These are phyloP conservation scores for Odontothrips loti DNA, from an alignment of 2,888 invertebrate genomes.

Conservation along the genomic window DNA sequence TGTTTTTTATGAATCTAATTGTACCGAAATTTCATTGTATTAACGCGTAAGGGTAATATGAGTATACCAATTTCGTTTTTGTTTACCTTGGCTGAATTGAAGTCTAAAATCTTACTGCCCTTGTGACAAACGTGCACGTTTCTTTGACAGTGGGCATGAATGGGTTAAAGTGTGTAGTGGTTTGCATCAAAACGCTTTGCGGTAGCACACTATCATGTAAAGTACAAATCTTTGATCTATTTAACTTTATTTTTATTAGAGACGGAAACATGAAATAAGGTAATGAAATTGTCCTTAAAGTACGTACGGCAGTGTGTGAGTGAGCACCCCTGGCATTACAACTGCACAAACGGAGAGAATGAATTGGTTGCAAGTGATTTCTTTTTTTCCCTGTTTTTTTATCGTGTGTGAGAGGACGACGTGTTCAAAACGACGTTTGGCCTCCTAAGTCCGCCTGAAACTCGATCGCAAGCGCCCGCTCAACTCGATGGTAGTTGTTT, in stretches of 20 bases:
- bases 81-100: conserved; percentile 1
- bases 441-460: too few species aligned
- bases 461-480: too few species aligned
- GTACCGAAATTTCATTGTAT: conserved; percentile 18
- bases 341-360: too few species aligned
- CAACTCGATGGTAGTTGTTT: too few species aligned
- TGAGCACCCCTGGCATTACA: background rate
- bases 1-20: conserved; percentile 23
- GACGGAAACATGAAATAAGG: conserved; percentile 17
- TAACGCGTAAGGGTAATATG: conserved; percentile 25
- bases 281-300: conserved; percentile 23
- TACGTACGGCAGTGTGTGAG: background rate
- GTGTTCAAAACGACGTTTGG: too few species aligned
- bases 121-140: background rate
- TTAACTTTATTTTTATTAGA: conserved; percentile 27
- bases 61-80: conserved; percentile 14
- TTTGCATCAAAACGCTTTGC: conserved; percentile 22
- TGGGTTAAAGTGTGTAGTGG: conserved; percentile 24
- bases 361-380: background rate
- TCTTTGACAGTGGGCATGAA: conserved; percentile 8
- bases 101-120: background rate
- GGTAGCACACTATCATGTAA: conserved; percentile 26
- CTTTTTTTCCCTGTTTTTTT: background rate
- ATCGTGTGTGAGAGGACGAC: too few species aligned
- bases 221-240: conserved; percentile 25